Base-by-base conservation (phyloP, 2,797 vertebrate genomes). In the Spatula versicolor region DNA sequence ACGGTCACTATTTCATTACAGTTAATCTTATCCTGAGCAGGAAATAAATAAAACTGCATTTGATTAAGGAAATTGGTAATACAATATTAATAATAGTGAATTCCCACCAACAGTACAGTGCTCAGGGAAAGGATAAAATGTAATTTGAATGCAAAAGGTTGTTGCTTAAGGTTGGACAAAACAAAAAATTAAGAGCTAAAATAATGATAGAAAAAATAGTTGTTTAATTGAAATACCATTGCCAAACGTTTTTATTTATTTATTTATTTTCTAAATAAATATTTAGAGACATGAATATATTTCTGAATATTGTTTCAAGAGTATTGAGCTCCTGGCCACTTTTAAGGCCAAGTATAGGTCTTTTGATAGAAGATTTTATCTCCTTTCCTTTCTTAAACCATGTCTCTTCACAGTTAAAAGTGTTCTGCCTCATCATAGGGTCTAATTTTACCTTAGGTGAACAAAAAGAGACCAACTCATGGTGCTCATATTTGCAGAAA, bases 11-110 rank as follows among this genome's bases (percentile, higher is more conserved):
- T n/a, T 83, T 86, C 43, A 30, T 43, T 79, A 60, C 22, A 84
- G 58, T 75, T 83, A 71, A 82, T 86, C 43, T 90, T 28, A 75
- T 81, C 39, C 46, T 81, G 63, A 72, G 13, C 26, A 76, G 26
- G 45, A 19, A 95, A 90, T 90, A 86, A 88, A 77, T 71, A 76
- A 73, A 88, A 33, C 8, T 82, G 5, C 35, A 73, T 92, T 82
- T 69, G 23, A 76, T 76, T 90, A 88, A 84, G 45, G 62, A 76
- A 86, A 73, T 21, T 41, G 9, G 15, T 52, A 74, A 79, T 71
- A 39, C 43, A 82, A 9, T 86, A 82, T 74, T 79, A 84, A 71
- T 90, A 87, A 84, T 19, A 50, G 7, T 23, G 69, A 93, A 90
- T 88, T 82, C 30, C 30, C 30, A 62, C 13, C 21, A 46, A 21